Base-by-base conservation (phyloP, 2,113 vertebrate species). In the Chunga burmeisteri region DNA sequence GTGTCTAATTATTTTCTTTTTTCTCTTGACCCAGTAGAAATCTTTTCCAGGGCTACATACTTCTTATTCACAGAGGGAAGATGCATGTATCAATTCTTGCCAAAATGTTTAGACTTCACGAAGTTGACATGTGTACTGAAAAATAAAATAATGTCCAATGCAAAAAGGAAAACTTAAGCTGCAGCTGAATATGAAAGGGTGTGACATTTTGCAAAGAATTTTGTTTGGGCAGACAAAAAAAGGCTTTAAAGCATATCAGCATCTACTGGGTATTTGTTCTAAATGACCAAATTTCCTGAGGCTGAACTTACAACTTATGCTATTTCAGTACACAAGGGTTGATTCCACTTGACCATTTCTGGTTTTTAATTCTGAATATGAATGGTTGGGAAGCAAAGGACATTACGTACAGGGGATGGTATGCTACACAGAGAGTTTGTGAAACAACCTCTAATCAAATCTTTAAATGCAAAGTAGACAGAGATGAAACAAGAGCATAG, bases 261-360 rank as follows among this genome's bases (percentile, higher is more conserved):
- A 63, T 87, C 80, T 72, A 89, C 87, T 89, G 47, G 36, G 32
- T 81, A 83, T 86, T 97, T 94, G 49, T 93, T 90, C 58, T 74
- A 90, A 94, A 91, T 91, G 61, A 90, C 30, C 70, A 90, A 81
- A 94, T 75, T 94, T 97, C 84, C 94, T 83, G 86, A 93, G 52
- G 82, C 38, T 92, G 93, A 91, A 90, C 44, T 94, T 89, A 75
- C 29, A 96, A 78, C 27, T 89, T 88, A 55, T 10, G 42, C 86
- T 95, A 95, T 97, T 96, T 97, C 90, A 90, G 81, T 78, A 91
- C 32, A 82, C 62, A 81, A 73, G 53, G 82, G 94, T 93, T 94
- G 96, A 88, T 73, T 91, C 83, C 55, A 89, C 68, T 96, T 96
- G 93, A 94, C 92, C 90, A 84, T 86, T 95, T 94, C 78, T 91